A percentile compares a stretch with the other conserved stretches of the same genome.
phyloP scores from a whole-genome alignment of 30 jellyfish, hydroid and myxozoan species.

The Cassiopea xamachana region DNA sequence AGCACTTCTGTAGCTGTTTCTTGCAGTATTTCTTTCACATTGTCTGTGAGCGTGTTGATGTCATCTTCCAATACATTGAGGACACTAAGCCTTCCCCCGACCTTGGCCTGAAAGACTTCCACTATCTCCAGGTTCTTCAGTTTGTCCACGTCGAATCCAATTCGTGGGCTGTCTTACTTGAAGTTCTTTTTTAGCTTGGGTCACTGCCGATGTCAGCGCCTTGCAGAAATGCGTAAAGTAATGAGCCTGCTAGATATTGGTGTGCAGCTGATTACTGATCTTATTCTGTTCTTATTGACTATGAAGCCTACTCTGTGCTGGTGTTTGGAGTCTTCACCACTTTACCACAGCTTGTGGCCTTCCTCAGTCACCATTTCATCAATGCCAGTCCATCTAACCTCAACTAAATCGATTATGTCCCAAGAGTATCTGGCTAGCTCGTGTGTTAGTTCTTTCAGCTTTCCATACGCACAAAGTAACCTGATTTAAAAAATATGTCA shows the following conservation, averaged over 20 bases:
- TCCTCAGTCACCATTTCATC: conserved; percentile 19
- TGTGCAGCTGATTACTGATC: conserved; percentile 18
- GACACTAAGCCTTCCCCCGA: conserved; percentile 38
- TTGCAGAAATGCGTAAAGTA: conserved; percentile 15
- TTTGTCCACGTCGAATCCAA: conserved; percentile 25
- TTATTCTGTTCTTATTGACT: not conserved
- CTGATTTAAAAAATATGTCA: too few species aligned
- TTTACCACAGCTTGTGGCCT: conserved; percentile 52
- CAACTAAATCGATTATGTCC: conserved; percentile 41
- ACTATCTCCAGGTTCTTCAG: conserved; percentile 11
- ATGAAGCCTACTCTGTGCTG: conserved; percentile 36
- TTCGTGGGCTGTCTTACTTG: not conserved
- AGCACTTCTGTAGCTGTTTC: conserved; percentile 17
- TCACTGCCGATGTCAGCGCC: conserved; percentile 55
- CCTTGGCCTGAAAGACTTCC: conserved; percentile 13
- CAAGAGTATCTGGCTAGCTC: not conserved
- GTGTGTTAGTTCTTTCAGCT: not conserved
- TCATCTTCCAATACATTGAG: conserved; percentile 21
- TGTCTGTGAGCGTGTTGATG: not conserved
- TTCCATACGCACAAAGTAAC: not conserved
- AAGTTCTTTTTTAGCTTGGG: conserved; percentile 18
- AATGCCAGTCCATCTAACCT: conserved; percentile 53
- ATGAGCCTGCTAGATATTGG: conserved; percentile 27
- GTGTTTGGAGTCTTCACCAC: conserved; percentile 47
- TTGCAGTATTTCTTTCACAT: conserved; percentile 2